Base-by-base conservation (phyloP, 2,113 vertebrate genomes). In the Rhegmatorhina hoffmannsi region DNA sequence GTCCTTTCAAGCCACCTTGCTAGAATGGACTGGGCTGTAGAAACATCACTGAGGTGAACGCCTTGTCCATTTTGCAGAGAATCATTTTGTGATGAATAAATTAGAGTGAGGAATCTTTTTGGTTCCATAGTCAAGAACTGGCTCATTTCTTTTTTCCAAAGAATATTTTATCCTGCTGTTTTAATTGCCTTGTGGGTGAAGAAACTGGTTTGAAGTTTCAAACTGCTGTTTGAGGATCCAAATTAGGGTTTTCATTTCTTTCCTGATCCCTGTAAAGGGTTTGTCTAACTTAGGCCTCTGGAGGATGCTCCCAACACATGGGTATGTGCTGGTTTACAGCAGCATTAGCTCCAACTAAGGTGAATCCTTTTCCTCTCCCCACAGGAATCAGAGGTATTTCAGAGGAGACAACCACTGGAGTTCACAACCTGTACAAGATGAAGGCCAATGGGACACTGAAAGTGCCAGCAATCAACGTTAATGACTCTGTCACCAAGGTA, bases 371-470 rank as follows among this genome's bases (percentile, higher is more conserved):
- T 66, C 4, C 9, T 95, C 17, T 84, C 14, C 8, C 60, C 52
- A 8, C 96, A 99, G 99, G 98, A 81, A 99, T 99, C 94, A 98
- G 97, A 80, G 99, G 99, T 10, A 83, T 99, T 92, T 99, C 99
- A 2, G 99, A 99, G 92, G 99, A 99, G 96, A 99, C 99, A 3
- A 99, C 99, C 5, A 99, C 99, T 17, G 99, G 99, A 1, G 99
- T 99, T 90, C 99, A 99, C 97, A 99, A 99, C 94, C 98, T 99
- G 36, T 99, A 99, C 97, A 99, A 99, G 98, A 99, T 99, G 99
- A 87, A 99, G 94, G 98, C 98, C 74, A 99, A 91, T 0, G 99
- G 99, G 25, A 98, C 99, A 13, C 98, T 99, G 59, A 99, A 99
- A 93, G 97, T 99, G 60, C 98, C 99, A 17, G 99, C 99, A 84